Percentiles rank a stretch among this genome's conserved stretches.
These are phyloP conservation scores for Himalopsyche japonica DNA, from an alignment of 2,888 invertebrate species.

Conservation along the genomic window DNA sequence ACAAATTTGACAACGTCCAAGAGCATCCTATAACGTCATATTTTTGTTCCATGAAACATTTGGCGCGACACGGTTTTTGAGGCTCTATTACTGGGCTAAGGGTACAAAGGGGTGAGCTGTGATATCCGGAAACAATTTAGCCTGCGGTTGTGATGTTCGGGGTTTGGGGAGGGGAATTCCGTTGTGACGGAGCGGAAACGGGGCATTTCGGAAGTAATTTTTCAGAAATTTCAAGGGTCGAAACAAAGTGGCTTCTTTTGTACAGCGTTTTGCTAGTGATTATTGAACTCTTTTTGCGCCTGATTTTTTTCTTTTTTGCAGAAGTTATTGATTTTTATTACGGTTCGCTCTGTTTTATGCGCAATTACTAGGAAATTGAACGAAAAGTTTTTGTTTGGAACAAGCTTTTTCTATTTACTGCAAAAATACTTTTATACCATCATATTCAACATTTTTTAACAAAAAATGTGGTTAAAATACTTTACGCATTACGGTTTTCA, in stretches of 20 bases:
- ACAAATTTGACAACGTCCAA: neutral
- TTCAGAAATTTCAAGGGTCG: neutral
- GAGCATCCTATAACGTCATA: neutral
- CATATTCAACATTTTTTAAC: too few relatives aligned
- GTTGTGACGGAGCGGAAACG: conserved; percentile 27
- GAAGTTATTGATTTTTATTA: neutral
- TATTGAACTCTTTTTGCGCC: neutral
- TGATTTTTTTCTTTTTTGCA: neutral
- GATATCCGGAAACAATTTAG: conserved; percentile 29
- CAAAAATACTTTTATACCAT: too few relatives aligned
- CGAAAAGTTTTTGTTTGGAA: neutral
- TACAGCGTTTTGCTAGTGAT: neutral
- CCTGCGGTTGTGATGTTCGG: conserved; percentile 11
- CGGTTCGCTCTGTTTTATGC: neutral
- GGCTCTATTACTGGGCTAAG: neutral
- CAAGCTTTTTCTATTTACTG: too few relatives aligned
- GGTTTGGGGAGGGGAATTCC: conserved; percentile 9
- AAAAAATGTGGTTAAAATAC: too few relatives aligned
- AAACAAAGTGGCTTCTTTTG: neutral
- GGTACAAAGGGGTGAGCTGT: neutral
- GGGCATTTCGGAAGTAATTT: conserved; percentile 22
- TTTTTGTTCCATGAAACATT: neutral
- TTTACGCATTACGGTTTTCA: too few relatives aligned
- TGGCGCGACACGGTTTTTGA: neutral
- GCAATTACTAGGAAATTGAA: neutral